Conservation (phyloP, 2,888 invertebrate genomes). For the Troides helena region DNA sequence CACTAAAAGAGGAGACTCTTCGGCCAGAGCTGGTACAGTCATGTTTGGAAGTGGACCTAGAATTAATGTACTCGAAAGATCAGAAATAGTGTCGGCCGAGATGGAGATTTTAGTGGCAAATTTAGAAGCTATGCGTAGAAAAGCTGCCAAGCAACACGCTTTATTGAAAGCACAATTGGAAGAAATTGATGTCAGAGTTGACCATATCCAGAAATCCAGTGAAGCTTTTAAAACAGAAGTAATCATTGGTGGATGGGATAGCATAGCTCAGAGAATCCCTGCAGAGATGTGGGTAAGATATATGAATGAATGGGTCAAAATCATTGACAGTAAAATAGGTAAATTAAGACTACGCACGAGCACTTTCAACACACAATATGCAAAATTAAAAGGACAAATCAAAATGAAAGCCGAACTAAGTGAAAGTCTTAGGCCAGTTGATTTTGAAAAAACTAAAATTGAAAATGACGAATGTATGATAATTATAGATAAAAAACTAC, state of each 20-base stretch:
- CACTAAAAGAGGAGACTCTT: slow-evolving; percentile 59
- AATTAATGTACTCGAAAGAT: slow-evolving; percentile 75
- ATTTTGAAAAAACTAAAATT: slow-evolving; percentile 83
- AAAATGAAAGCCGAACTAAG: slow-evolving; percentile 79
- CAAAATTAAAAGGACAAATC: slow-evolving; percentile 77
- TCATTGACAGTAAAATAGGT: slow-evolving; percentile 76
- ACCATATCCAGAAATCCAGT: slow-evolving; percentile 70
- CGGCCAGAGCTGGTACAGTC: slow-evolving; percentile 57
- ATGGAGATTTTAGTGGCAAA: slow-evolving; percentile 65
- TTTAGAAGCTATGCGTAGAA: slow-evolving; percentile 51
- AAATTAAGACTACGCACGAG: slow-evolving; percentile 80
- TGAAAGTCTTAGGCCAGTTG: slow-evolving; percentile 80
- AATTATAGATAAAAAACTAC: slow-evolving; percentile 77
- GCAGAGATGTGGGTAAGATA: slow-evolving; percentile 81
- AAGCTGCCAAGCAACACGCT: slow-evolving; percentile 59
- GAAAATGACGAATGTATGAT: slow-evolving; percentile 77
- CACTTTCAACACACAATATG: slow-evolving; percentile 76
- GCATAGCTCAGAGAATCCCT: slow-evolving; percentile 81
- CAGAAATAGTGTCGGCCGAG: slow-evolving; percentile 73
- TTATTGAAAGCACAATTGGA: slow-evolving; percentile 76
- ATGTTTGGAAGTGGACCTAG: slow-evolving; percentile 59
- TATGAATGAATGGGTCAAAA: slow-evolving; percentile 82
- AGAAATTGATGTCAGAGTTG: slow-evolving; percentile 75
- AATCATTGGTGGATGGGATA: slow-evolving; percentile 75
- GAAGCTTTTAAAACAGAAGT: slow-evolving; percentile 76